Conservation (phyloP, 2,888 invertebrate genomes). For the Tuberolachnus salignus region DNA sequence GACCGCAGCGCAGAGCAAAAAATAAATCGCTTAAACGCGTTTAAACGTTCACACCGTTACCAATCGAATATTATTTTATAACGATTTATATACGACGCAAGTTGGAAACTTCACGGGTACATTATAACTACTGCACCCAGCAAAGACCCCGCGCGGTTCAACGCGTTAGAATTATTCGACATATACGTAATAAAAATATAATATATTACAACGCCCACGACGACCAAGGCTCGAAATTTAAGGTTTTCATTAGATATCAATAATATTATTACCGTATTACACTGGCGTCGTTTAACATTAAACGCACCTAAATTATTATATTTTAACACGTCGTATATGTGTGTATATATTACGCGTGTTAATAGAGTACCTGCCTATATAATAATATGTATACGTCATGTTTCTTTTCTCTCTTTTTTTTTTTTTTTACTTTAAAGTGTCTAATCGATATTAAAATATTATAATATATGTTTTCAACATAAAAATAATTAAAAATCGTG, state of each 20-base stretch:
- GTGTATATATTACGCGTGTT: not conserved
- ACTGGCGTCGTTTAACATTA: not conserved
- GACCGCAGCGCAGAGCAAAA: not conserved
- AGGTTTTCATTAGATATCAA: constrained; percentile 5
- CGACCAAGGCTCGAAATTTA: not conserved
- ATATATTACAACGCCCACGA: not conserved
- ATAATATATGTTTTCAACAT: not conserved
- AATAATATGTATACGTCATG: not conserved
- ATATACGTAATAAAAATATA: too few species aligned
- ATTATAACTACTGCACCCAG: not conserved
- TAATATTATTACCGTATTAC: constrained; percentile 2
- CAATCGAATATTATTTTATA: constrained; percentile 32
- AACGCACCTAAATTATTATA: not conserved
- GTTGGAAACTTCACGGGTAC: not conserved
- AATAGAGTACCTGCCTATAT: too few species aligned
- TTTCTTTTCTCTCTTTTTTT: too few species aligned
- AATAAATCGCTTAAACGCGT: constrained; percentile 31
- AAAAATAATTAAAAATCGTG: constrained; percentile 12
- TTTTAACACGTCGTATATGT: not conserved
- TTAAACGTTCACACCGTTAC: constrained; percentile 34
- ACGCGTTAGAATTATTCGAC: not conserved
- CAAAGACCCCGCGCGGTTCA: not conserved
- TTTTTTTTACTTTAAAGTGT: not conserved
- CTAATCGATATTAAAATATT: constrained; percentile 12
- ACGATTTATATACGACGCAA: too few species aligned